Evolutionary conservation across 2,888 invertebrate species (phyloP).

Genomic region (Aproaerema taeniolella): DNA sequence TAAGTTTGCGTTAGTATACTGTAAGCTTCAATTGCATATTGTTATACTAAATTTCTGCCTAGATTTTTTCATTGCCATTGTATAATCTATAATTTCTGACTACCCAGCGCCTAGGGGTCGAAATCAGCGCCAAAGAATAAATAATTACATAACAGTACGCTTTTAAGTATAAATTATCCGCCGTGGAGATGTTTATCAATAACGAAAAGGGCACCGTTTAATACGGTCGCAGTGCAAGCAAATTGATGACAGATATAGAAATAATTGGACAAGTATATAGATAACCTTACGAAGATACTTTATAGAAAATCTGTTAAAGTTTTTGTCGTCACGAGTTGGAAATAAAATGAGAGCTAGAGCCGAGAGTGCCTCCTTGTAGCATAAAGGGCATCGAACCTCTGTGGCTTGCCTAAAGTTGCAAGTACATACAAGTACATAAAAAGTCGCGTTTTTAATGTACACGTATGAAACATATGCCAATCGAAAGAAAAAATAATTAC

Average conservation of each 20-base stretch:
- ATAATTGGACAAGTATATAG: conserved; percentile 21
- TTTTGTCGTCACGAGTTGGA: no score
- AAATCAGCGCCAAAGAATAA: conserved; percentile 7
- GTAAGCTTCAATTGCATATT: conserved; percentile 18
- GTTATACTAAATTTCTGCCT: conserved; percentile 19
- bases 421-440: no score
- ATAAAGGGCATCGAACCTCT: no score
- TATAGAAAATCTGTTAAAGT: conserved; percentile 6
- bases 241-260: conserved; percentile 25
- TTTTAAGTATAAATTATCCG: conserved; percentile 12
- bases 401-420: no score
- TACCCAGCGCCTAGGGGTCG: conserved; percentile 4
- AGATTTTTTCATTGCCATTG: conserved; percentile 6
- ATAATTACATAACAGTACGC: conserved; percentile 3
- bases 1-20: no score
- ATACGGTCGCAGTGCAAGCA: conserved; percentile 21
- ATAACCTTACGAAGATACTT: conserved; percentile 9
- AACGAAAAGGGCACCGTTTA: conserved; percentile 21
- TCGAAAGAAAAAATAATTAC: no score
- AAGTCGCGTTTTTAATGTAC: no score
- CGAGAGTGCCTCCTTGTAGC: no score
- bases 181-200: conserved; percentile 7
- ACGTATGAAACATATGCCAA: no score
- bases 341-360: no score
- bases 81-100: conserved; percentile 9